A percentile compares a stretch with the other conserved stretches of the same genome.
Evolutionary conservation across 2,888 invertebrate genomes (phyloP).

Genomic region (Creontiades dilutus): DNA sequence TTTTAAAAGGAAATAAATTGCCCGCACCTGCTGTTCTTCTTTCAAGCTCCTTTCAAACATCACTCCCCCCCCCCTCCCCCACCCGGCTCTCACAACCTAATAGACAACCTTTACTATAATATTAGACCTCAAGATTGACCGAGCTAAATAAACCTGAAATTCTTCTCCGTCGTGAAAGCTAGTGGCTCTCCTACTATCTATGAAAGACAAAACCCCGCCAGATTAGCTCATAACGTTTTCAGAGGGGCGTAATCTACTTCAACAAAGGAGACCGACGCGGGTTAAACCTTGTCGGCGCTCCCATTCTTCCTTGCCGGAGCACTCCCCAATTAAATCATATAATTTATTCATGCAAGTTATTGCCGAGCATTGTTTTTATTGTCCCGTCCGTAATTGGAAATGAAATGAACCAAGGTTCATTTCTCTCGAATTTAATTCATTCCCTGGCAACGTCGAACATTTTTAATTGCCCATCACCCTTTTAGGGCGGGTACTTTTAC

Average conservation of each 20-base stretch:
- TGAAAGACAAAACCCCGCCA: not conserved
- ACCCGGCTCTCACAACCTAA: too few relatives aligned
- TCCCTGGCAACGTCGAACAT: too few relatives aligned
- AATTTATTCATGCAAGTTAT: conserved; percentile 17
- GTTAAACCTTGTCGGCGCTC: not conserved
- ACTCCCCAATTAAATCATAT: not conserved
- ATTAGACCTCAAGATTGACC: too few relatives aligned
- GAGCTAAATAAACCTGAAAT: too few relatives aligned
- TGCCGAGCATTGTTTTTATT: conserved; percentile 33
- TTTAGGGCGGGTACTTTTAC: too few relatives aligned
- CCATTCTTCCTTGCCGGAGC: not conserved
- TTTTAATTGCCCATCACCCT: too few relatives aligned
- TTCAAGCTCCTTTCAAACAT: too few relatives aligned
- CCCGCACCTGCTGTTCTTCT: too few relatives aligned
- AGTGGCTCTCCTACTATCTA: not conserved
- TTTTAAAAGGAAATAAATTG: too few relatives aligned
- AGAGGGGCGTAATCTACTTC: not conserved
- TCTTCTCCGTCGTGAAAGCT: not conserved
- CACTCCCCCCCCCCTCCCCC: too few relatives aligned
- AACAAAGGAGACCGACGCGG: conserved; percentile 8
- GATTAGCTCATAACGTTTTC: conserved; percentile 36
- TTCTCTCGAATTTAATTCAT: not conserved
- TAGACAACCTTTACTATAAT: too few relatives aligned
- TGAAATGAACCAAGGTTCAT: conserved; percentile 23
- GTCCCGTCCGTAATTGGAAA: not conserved